These are phyloP conservation scores for Portevinia maculata DNA, from an alignment of 2,888 invertebrate genomes.

Conservation along the genomic window DNA sequence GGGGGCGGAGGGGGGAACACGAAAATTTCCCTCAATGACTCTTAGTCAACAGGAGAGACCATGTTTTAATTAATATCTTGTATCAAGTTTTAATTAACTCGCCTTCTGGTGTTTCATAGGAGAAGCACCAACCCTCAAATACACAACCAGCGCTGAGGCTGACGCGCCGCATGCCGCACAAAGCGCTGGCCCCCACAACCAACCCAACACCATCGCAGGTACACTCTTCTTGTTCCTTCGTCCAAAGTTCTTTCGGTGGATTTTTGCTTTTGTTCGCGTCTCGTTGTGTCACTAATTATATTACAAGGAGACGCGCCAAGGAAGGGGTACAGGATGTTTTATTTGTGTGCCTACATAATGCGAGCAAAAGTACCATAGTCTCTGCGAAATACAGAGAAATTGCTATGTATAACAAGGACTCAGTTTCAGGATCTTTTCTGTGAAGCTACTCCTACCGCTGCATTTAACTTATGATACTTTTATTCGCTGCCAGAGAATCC, in stretches of 20 bases:
- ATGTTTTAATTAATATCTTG: constrained; percentile 77
- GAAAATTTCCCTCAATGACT: constrained; percentile 74
- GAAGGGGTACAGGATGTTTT: constrained; percentile 61
- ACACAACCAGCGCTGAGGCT: constrained; percentile 14
- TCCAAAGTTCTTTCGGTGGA: constrained; percentile 59
- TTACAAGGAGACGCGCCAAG: constrained; percentile 67
- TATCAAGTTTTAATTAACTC: constrained; percentile 77
- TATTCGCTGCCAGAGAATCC: constrained; percentile 70
- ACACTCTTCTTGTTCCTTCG: constrained; percentile 37
- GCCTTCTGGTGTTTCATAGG: constrained; percentile 75
- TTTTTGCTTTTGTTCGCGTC: constrained; percentile 68
- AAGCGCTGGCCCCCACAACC: constrained; percentile 22
- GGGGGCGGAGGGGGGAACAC: constrained; percentile 47
- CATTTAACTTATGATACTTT: constrained; percentile 72
- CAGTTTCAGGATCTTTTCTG: constrained; percentile 58
- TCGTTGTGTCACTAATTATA: constrained; percentile 74
- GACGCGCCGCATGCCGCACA: background rate
- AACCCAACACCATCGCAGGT: constrained; percentile 28
- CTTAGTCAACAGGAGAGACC: constrained; percentile 75
- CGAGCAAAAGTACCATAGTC: constrained; percentile 56
- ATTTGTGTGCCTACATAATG: constrained; percentile 74
- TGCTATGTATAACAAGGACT: constrained; percentile 59
- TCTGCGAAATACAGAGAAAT: constrained; percentile 22
- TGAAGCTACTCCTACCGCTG: constrained; percentile 47
- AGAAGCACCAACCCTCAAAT: constrained; percentile 60